Conservation (phyloP, 2,113 vertebrate genomes). For the Dipodomys spectabilis region DNA sequence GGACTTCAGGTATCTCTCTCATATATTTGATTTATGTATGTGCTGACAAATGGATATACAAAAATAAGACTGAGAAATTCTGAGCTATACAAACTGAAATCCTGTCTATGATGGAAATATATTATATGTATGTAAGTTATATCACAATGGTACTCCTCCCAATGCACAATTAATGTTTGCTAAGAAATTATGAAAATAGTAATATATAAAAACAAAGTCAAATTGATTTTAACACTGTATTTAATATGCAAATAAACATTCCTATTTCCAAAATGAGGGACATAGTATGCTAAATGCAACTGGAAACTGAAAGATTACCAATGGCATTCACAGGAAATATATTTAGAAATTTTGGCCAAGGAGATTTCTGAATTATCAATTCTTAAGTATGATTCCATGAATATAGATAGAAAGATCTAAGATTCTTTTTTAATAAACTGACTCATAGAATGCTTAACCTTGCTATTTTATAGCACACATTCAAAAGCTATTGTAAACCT, state of each 20-base stretch:
- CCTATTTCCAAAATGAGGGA: background rate
- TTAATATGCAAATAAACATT: background rate
- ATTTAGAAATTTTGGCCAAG: background rate
- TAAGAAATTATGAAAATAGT: too few relatives aligned
- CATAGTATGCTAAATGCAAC: background rate
- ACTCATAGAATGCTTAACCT: background rate
- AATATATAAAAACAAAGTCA: background rate
- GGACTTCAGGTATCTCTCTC: too few relatives aligned
- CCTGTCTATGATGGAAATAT: background rate
- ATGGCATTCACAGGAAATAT: background rate
- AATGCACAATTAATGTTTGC: too few relatives aligned
- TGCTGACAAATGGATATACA: background rate
- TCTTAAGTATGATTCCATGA: background rate
- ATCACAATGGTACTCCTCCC: too few relatives aligned
- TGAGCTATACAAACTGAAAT: background rate
- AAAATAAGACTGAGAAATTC: background rate
- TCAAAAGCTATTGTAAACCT: background rate
- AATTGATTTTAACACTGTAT: background rate
- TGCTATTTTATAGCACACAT: background rate
- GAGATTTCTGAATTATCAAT: background rate
- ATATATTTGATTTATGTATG: background rate
- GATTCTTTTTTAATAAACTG: slow-evolving; percentile 27
- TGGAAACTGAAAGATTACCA: background rate
- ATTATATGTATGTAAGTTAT: too few relatives aligned
- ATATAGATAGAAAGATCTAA: background rate